phyloP scores from a whole-genome alignment of 1,140 invertebrate genomes.

The Cotesia chilonis region DNA sequence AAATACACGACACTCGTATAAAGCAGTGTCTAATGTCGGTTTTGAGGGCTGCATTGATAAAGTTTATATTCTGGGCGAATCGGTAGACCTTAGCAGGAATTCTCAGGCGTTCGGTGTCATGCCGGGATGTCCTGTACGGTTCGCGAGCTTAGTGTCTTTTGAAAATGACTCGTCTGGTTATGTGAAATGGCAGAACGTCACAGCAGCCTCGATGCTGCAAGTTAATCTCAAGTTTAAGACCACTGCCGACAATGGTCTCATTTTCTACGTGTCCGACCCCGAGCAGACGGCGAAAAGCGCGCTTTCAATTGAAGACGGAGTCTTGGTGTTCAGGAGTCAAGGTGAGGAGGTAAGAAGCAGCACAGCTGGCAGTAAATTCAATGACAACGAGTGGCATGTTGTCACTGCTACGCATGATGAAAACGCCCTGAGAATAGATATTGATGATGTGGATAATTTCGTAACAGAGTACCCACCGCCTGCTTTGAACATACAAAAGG shows the following conservation, averaged over 20 bases:
- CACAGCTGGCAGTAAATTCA: constrained; percentile 72
- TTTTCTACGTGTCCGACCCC: constrained; percentile 78
- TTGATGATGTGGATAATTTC: constrained; percentile 80
- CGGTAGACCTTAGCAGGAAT: constrained; percentile 83
- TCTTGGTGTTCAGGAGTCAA: constrained; percentile 76
- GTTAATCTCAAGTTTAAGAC: constrained; percentile 93
- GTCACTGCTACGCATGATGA: constrained; percentile 81
- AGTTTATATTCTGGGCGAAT: constrained; percentile 76
- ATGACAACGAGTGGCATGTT: constrained; percentile 93
- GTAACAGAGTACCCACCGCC: constrained; percentile 69
- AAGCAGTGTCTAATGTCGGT: constrained; percentile 74
- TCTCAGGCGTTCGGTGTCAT: constrained; percentile 81
- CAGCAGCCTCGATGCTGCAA: constrained; percentile 71
- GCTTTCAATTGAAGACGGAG: constrained; percentile 75
- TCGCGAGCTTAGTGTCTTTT: constrained; percentile 71
- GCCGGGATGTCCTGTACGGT: constrained; percentile 83
- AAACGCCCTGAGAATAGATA: constrained; percentile 74
- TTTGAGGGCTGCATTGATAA: constrained; percentile 95
- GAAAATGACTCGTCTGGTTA: constrained; percentile 70
- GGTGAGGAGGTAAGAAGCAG: constrained; percentile 70
- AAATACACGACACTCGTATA: constrained; percentile 68
- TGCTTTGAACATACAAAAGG: constrained; percentile 70
- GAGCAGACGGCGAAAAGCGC: constrained; percentile 73
- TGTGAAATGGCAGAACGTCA: constrained; percentile 70
- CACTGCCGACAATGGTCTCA: constrained; percentile 75